Base-by-base conservation (phyloP, 1,140 invertebrate species). In the Lasioglossum baleicum region DNA sequence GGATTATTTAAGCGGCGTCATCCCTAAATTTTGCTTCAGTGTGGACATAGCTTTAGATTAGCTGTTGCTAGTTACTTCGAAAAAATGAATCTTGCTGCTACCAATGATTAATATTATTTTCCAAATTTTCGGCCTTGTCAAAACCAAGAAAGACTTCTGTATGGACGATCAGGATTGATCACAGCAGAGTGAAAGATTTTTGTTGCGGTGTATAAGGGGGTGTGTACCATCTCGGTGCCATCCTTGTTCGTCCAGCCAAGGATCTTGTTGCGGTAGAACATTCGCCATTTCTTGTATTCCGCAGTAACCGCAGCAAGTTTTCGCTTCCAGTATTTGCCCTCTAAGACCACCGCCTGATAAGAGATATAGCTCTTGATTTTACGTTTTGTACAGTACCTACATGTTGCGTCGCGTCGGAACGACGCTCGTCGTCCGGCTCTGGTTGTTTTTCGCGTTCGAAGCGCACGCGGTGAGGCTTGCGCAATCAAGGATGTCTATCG, bases 231-330 rank as follows among this genome's bases (percentile, higher is more conserved):
- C 92, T 97, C 96, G 88, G 95, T 95, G 83, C 95, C 95, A 92
- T 96, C 95, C 92, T 96, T 96, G 92, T 94, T 94, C 85, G 95
- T 94, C 92, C 96, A 96, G 58, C 96, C 97, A 88, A 96, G 94
- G 88, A 96, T 94, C 90, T 96, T 95, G 92, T 97, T 97, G 89
- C 97, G 96, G 94, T 97, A 98, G 94, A 98, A 99, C 94, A 98
- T 96, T 64, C 99, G 96, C 99, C 99, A 99, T 96, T 98, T 99
- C 95, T 99, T 99, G 94, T 99, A 99, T 94, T 99, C 99, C 71
- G 98, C 98, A 88, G 98, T 98, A 26, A 99, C 98, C 31, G 98
- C 98, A 85, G 98, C 97, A 73, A 99, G 95, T 94, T 98, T 96
- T 90, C 99, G 93, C 94, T 99, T 99, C 99, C 99, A 99, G 93